These are phyloP conservation scores for Harpagifer antarcticus DNA, from an alignment of 2,797 vertebrate species.

Conservation along the genomic window DNA sequence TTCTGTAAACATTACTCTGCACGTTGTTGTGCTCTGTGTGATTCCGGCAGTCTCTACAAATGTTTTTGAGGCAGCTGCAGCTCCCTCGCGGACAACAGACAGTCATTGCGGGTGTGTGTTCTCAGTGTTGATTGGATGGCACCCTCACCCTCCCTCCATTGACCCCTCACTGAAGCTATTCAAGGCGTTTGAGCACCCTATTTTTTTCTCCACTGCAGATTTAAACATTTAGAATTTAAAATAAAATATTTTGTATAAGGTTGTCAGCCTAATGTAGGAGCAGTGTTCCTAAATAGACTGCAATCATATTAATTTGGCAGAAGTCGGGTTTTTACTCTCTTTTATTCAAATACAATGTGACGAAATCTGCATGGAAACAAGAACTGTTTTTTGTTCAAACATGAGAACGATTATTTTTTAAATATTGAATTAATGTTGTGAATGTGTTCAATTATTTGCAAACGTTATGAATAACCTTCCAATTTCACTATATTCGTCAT, in stretches of 20 bases:
- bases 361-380: not conserved
- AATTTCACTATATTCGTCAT: too few species aligned
- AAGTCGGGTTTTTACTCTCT: not conserved
- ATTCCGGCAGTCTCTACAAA: conserved; percentile 20
- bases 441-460: not conserved
- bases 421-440: too few species aligned
- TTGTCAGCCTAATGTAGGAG: not conserved
- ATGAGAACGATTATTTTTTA: not conserved
- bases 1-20: not conserved
- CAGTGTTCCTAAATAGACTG: not conserved
- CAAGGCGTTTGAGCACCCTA: not conserved
- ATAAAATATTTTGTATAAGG: not conserved
- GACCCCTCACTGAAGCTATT: conserved; percentile 32
- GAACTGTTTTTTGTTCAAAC: not conserved
- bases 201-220: not conserved
- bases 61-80: conserved; percentile 43
- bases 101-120: conserved; percentile 66
- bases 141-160: conserved; percentile 55
- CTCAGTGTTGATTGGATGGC: conserved; percentile 75
- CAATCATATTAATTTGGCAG: not conserved
- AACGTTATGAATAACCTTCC: not conserved
- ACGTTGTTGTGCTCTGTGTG: not conserved
- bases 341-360: conserved; percentile 19
- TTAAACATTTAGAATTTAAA: rapidly evolving
- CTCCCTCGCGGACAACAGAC: conserved; percentile 1